Evolutionary conservation across 2,797 vertebrate species (phyloP).

Genomic region (Valencia hispanica): DNA sequence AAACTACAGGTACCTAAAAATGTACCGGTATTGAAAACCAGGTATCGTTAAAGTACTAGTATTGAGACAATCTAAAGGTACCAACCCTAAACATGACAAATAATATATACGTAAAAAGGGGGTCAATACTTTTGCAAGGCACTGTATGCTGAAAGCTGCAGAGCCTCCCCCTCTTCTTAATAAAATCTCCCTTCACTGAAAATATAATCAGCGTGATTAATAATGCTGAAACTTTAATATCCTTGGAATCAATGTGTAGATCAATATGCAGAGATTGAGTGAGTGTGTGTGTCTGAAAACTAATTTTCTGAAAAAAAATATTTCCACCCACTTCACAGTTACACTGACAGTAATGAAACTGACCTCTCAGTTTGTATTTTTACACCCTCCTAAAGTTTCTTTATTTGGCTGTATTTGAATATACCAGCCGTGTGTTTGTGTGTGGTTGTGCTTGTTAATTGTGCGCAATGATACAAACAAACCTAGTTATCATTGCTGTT

Average conservation of each 20-base stretch:
- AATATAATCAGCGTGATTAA: constrained; percentile 67
- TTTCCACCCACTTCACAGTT: constrained; percentile 52
- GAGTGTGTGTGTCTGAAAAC: constrained; percentile 32
- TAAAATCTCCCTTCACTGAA: constrained; percentile 50
- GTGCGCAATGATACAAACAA: constrained; percentile 25
- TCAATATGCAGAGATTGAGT: constrained; percentile 47
- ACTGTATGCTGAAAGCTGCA: constrained; percentile 31
- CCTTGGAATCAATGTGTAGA: constrained; percentile 56
- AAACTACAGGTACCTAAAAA: too few species aligned
- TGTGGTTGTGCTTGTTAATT: constrained; percentile 11
- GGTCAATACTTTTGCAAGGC: constrained; percentile 4
- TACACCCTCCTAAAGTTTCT: constrained; percentile 28
- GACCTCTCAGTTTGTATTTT: constrained; percentile 50
- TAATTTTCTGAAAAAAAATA: constrained; percentile 62
- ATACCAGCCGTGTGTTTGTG: constrained; percentile 23
- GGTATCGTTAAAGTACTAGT: too few species aligned
- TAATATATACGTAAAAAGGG: background rate
- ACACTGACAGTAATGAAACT: constrained; percentile 57
- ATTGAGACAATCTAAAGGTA: too few species aligned
- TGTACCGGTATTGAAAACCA: too few species aligned
- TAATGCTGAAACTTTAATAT: constrained; percentile 55
- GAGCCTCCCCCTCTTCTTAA: constrained; percentile 18
- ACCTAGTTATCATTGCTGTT: constrained; percentile 38
- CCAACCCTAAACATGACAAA: background rate
- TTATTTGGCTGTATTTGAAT: constrained; percentile 19